Base-by-base conservation (phyloP, 2,888 invertebrate species). In the Folsomia manolachei region DNA sequence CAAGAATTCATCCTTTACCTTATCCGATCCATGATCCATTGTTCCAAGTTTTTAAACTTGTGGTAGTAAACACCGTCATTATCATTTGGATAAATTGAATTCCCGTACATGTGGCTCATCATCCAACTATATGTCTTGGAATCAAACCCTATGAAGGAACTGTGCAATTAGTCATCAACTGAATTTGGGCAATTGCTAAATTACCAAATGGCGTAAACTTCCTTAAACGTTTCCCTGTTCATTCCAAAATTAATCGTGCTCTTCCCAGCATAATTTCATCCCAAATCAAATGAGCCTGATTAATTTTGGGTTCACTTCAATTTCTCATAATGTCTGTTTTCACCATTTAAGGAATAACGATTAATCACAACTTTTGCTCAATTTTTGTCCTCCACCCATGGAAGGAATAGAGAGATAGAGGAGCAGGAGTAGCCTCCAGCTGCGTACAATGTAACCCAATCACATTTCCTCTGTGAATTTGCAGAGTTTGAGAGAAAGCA, bases 291-390 rank as follows among this genome's bases (percentile, higher is more conserved):
- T 56, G 56, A 56, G 21, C 21, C 56, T 56, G 56, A 56, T 56
- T 56, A 56, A 56, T 56, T 56, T 56, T 56, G 19, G 18, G 19
- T 19, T 56, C 56, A 56, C 18, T 56, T 56, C 21, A 56, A 56
- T 56, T 56, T 56, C 56, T 56, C 56, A 56, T 56, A 56, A 56
- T 56, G 56, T 39, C 39, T 39, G 39, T 39, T 39, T 56, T 56
- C 56, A 56, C 56, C 56, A 56, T 56, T 56, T 56, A 56, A n/a
- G 56, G 56, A 56, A 56, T 56, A 56, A 56, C 39, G 39, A 39
- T 39, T 39, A 39, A 39, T 39, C 39, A 39, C 7, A 39, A 39
- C 39, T 39, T n/a, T 39, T 39, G 39, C 39, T 14, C 39, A 39
- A 14, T 39, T 39, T 39, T 14, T n/a, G 7, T 39, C 14, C 14